Conservation (phyloP, 1,140 invertebrate genomes). For the Hypsibius dujardini region DNA sequence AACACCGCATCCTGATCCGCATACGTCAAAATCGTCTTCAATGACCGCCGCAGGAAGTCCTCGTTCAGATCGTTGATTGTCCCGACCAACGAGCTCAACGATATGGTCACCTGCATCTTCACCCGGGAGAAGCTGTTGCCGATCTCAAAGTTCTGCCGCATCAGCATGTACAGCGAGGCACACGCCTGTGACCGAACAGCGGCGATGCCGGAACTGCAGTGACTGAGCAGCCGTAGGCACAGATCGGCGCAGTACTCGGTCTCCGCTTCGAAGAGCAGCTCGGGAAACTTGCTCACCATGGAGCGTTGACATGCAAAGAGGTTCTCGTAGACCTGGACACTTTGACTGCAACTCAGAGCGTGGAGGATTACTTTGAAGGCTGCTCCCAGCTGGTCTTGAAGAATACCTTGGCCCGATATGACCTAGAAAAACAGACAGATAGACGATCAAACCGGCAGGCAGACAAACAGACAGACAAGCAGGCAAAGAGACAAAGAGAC, state of each 20-base stretch:
- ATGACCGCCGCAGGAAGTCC: slow-evolving; percentile 70
- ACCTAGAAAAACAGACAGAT: slow-evolving; percentile 32
- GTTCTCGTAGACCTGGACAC: slow-evolving; percentile 64
- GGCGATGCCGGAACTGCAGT: slow-evolving; percentile 69
- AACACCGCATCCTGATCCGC: slow-evolving; percentile 73
- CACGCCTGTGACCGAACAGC: slow-evolving; percentile 66
- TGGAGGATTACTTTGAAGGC: slow-evolving; percentile 67
- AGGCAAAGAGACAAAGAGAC: no score
- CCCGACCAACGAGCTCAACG: slow-evolving; percentile 68
- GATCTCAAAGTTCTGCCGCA: slow-evolving; percentile 90
- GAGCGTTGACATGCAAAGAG: slow-evolving; percentile 78
- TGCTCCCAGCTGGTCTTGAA: slow-evolving; percentile 52
- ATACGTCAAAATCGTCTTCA: slow-evolving; percentile 86
- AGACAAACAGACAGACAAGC: no score
- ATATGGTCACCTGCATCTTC: slow-evolving; percentile 98
- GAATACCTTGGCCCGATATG: slow-evolving; percentile 45
- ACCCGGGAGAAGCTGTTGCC: slow-evolving; percentile 93
- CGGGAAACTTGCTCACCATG: slow-evolving; percentile 75
- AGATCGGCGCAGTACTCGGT: slow-evolving; percentile 75
- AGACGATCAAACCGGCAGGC: no score
- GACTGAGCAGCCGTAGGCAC: slow-evolving; percentile 67
- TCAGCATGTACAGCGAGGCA: slow-evolving; percentile 78
- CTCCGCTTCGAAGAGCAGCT: slow-evolving; percentile 59
- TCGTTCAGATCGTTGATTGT: slow-evolving; percentile 71
- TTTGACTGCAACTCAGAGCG: slow-evolving; percentile 64